Evolutionary conservation across 1,140 invertebrate species (phyloP).

Genomic region (Eriosoma lanigerum): DNA sequence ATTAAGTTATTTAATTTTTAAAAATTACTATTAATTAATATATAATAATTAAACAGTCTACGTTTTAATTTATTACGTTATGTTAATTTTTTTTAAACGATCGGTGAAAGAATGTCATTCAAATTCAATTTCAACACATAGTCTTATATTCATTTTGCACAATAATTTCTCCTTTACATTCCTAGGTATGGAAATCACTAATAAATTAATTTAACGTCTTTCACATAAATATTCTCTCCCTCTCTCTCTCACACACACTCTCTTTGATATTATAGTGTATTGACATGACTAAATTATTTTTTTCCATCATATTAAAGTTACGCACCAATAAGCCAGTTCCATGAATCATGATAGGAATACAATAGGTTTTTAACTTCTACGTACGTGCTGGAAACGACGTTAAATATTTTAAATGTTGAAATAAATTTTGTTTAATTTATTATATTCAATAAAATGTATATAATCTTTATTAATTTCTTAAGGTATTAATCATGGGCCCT

Average conservation of each 20-base stretch:
- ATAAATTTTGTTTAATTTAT: background rate
- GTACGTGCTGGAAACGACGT: background rate
- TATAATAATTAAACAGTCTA: background rate
- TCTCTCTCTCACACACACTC: background rate
- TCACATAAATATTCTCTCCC: conserved; percentile 22
- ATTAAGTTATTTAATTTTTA: too few species aligned
- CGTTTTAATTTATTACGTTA: too few species aligned
- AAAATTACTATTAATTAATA: too few species aligned
- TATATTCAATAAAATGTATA: background rate
- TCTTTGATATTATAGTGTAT: background rate
- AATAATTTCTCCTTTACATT: conserved; percentile 25
- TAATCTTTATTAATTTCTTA: background rate
- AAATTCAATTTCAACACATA: background rate
- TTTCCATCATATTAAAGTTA: background rate
- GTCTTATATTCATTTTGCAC: background rate
- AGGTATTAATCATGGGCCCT: conserved; percentile 39
- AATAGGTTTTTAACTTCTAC: background rate
- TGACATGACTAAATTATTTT: conserved; percentile 9
- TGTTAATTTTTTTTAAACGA: background rate
- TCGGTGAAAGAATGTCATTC: background rate
- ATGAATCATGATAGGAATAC: background rate
- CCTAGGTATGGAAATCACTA: background rate
- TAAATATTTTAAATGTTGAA: background rate
- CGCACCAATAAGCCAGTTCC: background rate
- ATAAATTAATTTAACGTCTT: conserved; percentile 26